Evolutionary conservation across 2,888 invertebrate genomes (phyloP), one percentile per base, ranked within the genome.

Genomic region (Torymus auratus): DNA sequence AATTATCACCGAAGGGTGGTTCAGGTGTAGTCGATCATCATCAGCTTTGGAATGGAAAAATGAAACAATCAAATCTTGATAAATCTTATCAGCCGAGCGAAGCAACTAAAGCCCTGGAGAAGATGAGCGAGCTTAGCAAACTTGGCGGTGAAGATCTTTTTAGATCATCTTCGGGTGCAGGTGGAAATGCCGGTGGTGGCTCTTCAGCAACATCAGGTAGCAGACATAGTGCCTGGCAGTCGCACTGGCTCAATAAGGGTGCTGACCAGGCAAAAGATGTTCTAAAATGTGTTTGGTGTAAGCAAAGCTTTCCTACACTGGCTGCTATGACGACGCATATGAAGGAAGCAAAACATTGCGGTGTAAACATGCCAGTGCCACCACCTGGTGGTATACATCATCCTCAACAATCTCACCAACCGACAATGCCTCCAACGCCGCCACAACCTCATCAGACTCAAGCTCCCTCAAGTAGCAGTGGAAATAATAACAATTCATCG

Each of bases 311-410:
- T 90, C 96, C 96, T 81, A 97, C 98, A 53, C 92, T 99, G 67
- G 98, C 98, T 0, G 97, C 98, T 83, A 94, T 99, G 92, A 98
- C 98, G 4, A 95, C 97, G 65, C 99, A 99, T 91, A 99, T 99
- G 99, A 98, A 99, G 91, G 98, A 98, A 92, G 98, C 98, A 0
- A 98, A 98, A 89, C 98, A 99, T 88, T 98, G 99, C 85, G 96
- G 96, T 53, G 96, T 96, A 0, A 96, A 95, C 87, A 95, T 96
- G 87, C 96, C 96, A 14, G 94, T 95, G 41, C 95, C 95, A 5
- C 93, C 93, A 1, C 91, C 92, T 0, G 92, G 93, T 0, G 91
- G 93, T 67, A 85, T 86, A 28, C 78, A 88, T 2, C 90, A 90
- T 69, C 92, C 93, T 52, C 94, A 94, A 23, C 89, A 88, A 52